Conservation (phyloP, 2,888 invertebrate genomes). For the Hedya salicella region DNA sequence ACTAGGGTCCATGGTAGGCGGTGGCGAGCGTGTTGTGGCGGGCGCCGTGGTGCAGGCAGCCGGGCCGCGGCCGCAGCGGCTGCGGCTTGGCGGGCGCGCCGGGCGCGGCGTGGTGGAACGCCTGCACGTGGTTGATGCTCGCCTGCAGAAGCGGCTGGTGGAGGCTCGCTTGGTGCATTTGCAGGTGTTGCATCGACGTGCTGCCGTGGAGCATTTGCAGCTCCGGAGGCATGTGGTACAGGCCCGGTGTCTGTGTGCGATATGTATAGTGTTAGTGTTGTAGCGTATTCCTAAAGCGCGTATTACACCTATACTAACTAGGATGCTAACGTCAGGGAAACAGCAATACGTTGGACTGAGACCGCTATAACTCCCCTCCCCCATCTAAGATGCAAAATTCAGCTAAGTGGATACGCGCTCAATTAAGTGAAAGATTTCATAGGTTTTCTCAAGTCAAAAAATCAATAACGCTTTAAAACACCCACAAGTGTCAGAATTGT, state of each 20-base stretch:
- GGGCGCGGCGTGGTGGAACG: constrained; percentile 24
- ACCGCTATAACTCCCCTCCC: too few species aligned
- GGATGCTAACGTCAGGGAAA: too few species aligned
- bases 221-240: constrained; percentile 83
- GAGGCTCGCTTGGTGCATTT: constrained; percentile 61
- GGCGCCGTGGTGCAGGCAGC: constrained; percentile 64
- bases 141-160: constrained; percentile 36
- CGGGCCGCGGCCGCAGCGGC: constrained; percentile 30
- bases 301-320: too few species aligned
- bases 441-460: too few species aligned
- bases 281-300: too few species aligned
- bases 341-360: too few species aligned
- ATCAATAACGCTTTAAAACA: too few species aligned
- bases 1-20: constrained; percentile 55
- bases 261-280: constrained; percentile 10
- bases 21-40: constrained; percentile 57
- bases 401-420: too few species aligned
- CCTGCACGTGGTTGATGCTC: neutral
- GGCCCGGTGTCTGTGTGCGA: constrained; percentile 69
- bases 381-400: too few species aligned
- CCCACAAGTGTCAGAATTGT: too few species aligned
- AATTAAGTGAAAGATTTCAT: too few species aligned
- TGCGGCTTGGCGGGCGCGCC: constrained; percentile 40
- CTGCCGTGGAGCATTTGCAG: constrained; percentile 76
- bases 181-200: constrained; percentile 76